Percentiles rank a stretch among this genome's conserved stretches.
phyloP scores from a whole-genome alignment of 37 sponge, comb jelly and placozoan species.

The Halichondria panicea region DNA sequence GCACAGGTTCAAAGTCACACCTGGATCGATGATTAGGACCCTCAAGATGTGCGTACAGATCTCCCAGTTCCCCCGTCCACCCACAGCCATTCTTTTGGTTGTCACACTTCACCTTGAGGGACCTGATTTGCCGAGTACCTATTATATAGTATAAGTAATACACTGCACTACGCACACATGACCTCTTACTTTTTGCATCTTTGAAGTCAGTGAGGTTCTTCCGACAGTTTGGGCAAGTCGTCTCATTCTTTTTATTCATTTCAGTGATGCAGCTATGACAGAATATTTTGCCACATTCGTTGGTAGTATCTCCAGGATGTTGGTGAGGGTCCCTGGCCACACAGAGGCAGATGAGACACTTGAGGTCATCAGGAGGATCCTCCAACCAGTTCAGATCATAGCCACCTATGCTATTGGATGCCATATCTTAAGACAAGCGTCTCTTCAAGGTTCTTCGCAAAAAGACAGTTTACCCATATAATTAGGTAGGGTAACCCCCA shows the following conservation, averaged over 20 bases:
- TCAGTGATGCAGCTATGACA: conserved; percentile 13
- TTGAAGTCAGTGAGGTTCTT: background rate
- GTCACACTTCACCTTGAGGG: conserved; percentile 14
- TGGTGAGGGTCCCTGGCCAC: conserved; percentile 8
- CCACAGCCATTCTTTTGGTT: conserved; percentile 11
- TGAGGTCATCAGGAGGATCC: conserved; percentile 9
- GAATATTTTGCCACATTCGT: conserved; percentile 43
- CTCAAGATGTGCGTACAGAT: no score
- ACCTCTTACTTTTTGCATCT: conserved; percentile 1
- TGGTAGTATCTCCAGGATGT: background rate
- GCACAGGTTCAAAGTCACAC: conserved; percentile 20
- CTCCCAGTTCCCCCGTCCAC: conserved; percentile 34
- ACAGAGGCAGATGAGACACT: conserved; percentile 19
- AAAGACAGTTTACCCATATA: no score
- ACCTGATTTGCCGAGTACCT: conserved; percentile 22
- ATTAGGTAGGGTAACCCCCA: no score
- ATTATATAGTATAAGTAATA: no score
- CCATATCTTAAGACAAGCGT: no score
- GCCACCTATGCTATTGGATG: no score
- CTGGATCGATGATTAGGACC: background rate
- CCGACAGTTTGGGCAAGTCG: conserved; percentile 22
- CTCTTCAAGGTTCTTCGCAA: no score
- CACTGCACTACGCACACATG: no score
- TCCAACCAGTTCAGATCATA: conserved; percentile 25
- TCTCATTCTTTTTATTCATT: background rate